phyloP scores from a whole-genome alignment of 2,797 vertebrate genomes.

The Propithecus perrieri region DNA sequence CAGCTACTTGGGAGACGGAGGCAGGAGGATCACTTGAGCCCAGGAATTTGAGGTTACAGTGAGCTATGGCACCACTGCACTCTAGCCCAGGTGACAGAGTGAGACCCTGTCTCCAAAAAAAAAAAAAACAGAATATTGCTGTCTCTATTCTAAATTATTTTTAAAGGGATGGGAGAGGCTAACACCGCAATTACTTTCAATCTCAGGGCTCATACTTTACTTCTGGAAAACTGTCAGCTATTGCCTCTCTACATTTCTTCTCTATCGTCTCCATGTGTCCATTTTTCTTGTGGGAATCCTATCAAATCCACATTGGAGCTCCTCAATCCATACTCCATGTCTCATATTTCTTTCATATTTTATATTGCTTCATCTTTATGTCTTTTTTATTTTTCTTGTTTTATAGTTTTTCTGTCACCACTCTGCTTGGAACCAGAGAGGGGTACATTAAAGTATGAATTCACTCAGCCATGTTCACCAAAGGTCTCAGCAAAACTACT shows the following conservation, averaged over 20 bases:
- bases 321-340: background rate
- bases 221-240: constrained; percentile 11
- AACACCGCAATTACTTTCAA: background rate
- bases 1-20: background rate
- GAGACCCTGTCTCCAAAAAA: background rate
- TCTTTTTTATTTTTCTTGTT: background rate
- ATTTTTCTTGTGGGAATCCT: background rate
- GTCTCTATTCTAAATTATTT: constrained; percentile 52
- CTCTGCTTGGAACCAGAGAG: background rate
- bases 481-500: background rate
- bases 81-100: background rate
- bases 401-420: background rate
- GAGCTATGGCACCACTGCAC: background rate
- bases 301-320: background rate
- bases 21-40: background rate
- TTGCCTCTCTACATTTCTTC: background rate
- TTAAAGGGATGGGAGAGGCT: background rate
- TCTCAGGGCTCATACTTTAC: background rate
- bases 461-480: background rate
- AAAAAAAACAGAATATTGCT: background rate
- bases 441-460: background rate
- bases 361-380: background rate
- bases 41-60: background rate
- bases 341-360: background rate
- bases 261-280: background rate